These are phyloP conservation scores for Lamprotornis superbus DNA, from an alignment of 2,113 vertebrate genomes.

Conservation along the genomic window DNA sequence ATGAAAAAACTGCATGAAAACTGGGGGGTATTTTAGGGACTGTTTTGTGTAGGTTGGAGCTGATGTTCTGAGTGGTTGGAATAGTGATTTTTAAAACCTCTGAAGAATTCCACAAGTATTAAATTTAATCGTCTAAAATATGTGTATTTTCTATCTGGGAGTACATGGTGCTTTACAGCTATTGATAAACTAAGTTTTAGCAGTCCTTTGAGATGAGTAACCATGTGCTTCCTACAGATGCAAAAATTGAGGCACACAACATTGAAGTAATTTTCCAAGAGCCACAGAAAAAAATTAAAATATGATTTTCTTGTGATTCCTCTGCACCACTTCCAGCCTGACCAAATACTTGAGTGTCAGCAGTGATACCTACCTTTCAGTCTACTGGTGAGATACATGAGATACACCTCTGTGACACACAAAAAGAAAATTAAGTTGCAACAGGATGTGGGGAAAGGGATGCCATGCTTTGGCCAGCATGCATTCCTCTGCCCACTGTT, in stretches of 20 bases:
- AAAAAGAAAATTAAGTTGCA: neutral
- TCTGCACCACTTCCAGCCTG: neutral
- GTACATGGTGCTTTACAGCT: neutral
- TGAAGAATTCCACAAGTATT: neutral
- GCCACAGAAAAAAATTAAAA: neutral
- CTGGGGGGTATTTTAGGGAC: neutral
- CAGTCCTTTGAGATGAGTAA: neutral
- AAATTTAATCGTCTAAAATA: neutral
- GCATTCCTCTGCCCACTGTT: neutral
- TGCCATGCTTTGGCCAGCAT: accelerated
- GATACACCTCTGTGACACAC: neutral
- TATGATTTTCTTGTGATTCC: neutral
- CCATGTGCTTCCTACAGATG: neutral
- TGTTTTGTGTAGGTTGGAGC: neutral
- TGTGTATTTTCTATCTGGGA: neutral
- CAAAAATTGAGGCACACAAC: neutral
- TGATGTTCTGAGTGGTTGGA: neutral
- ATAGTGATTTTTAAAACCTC: neutral
- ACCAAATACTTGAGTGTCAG: neutral
- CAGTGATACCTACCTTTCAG: neutral
- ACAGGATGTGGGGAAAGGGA: neutral
- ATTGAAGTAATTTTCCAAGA: neutral
- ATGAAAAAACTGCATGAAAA: neutral
- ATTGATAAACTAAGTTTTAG: neutral
- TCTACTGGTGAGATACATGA: neutral